Evolutionary conservation across 2,113 vertebrate genomes (phyloP), one percentile per base, ranked within the genome.

Genomic region (Anser brachyrhynchus): DNA sequence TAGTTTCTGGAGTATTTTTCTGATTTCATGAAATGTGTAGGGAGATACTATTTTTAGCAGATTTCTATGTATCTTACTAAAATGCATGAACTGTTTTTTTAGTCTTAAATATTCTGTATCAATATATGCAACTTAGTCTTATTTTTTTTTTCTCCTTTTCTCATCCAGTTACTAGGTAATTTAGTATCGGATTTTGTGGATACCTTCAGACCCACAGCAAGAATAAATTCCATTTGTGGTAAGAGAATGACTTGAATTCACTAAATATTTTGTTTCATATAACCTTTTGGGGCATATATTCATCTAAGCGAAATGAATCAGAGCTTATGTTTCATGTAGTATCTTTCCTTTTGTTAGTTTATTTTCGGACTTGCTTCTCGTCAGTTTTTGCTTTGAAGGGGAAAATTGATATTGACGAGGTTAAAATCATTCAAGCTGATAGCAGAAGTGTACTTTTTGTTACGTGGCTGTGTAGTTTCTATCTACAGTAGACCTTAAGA

Each of bases 221-320:
- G 99, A 97, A 99, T 99, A 96, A 99, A 99, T 98, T 99, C 99
- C 14, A 99, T 99, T 64, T 99, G 99, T 96, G 99, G 99, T 99
- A 98, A 98, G 99, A 94, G 54, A 91, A 90, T 39, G 16, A 51
- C 37, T 82, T 93, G 22, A 70, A 73, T 49, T 4, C 3, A 25
- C 58, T 81, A 54, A 25, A 46, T 54, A 0, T 73, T 78, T 84
- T 54, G 11, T 55, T 85, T 89, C 23, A 54, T 86, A 9, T 1
- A 90, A 25, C 9, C 0, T 31, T 71, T 76, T 61, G 43, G 6
- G 12, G 17, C 9, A 18, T 65, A 3, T 20, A 28, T 71, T 87
- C 1, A 18, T 74, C 19, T 61, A 33, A 78, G 41, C n/a, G 46
- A 86, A 74, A 71, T 49, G 18, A 49, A 55, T 80, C 14, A 62